phyloP scores from a whole-genome alignment of 2,113 vertebrate species.

The Alligator mississippiensis region DNA sequence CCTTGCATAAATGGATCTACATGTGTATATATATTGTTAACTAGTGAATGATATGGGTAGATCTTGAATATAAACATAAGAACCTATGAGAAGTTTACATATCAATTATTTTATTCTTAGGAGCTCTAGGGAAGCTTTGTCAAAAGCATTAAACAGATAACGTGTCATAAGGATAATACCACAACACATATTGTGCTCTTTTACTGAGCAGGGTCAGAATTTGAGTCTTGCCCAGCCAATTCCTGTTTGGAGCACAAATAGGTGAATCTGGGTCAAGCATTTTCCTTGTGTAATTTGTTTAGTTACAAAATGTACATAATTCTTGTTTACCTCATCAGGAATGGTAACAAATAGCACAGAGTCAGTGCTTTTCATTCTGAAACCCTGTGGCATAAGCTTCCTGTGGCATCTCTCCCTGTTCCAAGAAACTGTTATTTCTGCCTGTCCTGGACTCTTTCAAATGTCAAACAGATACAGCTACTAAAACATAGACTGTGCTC shows the following conservation, averaged over 20 bases:
- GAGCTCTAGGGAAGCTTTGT: not conserved
- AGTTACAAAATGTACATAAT: not conserved
- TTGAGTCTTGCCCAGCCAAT: not conserved
- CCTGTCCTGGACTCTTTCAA: not conserved
- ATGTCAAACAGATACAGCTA: not conserved
- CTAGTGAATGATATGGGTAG: not conserved
- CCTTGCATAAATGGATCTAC: not conserved
- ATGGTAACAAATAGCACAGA: not conserved
- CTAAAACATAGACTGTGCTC: not conserved
- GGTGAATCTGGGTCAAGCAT: not conserved
- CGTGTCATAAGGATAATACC: too few species aligned
- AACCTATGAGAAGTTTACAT: not conserved
- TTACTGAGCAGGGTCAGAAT: rapidly evolving
- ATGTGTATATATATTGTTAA: not conserved
- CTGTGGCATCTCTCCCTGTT: rapidly evolving
- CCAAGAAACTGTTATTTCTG: not conserved
- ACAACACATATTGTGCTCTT: rapidly evolving
- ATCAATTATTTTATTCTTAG: not conserved
- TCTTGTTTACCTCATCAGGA: not conserved
- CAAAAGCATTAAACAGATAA: not conserved
- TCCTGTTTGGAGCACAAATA: not conserved
- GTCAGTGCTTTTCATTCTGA: not conserved
- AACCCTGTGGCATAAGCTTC: not conserved
- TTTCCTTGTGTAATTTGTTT: not conserved
- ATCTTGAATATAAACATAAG: not conserved